These are phyloP conservation scores for Strigamia maritima DNA, from an alignment of 2,888 invertebrate species.

Conservation along the genomic window DNA sequence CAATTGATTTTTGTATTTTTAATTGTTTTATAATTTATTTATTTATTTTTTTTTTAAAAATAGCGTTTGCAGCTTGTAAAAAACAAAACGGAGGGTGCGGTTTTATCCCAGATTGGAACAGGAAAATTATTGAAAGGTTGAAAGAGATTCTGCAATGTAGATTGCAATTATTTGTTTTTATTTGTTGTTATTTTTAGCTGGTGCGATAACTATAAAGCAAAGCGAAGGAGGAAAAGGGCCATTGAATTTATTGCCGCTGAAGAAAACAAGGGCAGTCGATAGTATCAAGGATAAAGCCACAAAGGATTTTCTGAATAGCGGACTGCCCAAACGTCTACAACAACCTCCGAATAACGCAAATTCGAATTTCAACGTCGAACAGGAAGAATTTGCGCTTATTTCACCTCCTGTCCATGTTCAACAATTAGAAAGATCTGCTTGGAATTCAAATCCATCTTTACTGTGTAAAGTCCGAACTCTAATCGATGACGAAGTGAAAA, in stretches of 20 bases:
- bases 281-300: constrained; percentile 41
- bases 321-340: constrained; percentile 39
- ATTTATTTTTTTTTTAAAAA: neutral
- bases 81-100: neutral
- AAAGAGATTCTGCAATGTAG: too few relatives aligned
- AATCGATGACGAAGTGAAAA: neutral
- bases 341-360: constrained; percentile 15
- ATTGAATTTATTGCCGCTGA: neutral
- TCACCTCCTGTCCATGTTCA: constrained; percentile 39
- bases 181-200: neutral
- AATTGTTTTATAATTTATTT: too few relatives aligned
- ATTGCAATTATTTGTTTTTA: too few relatives aligned
- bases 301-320: constrained; percentile 40
- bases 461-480: neutral
- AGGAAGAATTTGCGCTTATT: constrained; percentile 34
- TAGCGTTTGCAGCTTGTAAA: neutral
- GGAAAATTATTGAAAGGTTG: neutral
- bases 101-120: neutral
- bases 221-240: neutral
- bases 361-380: neutral
- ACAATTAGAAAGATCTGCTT: neutral
- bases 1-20: too few relatives aligned
- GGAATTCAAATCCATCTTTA: neutral
- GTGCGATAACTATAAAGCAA: neutral
- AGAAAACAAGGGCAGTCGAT: neutral